Base-by-base conservation (phyloP, 2,888 invertebrate genomes). In the Camponotus fellah region DNA sequence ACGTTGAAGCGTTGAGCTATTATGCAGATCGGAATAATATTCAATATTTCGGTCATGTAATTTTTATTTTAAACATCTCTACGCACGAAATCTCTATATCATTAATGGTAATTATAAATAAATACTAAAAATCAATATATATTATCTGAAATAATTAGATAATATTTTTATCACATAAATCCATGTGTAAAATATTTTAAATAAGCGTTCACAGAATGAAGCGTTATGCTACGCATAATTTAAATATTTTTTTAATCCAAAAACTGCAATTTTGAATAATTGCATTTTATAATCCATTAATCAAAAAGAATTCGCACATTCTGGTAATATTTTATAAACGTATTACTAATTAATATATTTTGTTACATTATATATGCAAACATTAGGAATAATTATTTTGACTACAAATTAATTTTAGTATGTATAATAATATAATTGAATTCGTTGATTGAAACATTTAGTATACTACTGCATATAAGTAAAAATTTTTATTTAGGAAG, bases 101-200 rank as follows among this genome's bases (percentile, higher is more conserved):
- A 56, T 77, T 40, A 66, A 77, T 53, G 8, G n/a, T 10, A 40
- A 12, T 26, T 26, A 53, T n/a, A 66, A 65, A 40, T 76, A 6
- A 12, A 14, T 6, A 37, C 17, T 12, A 34, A 37, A 21, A n/a
- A 32, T 32, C n/a, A 46, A 40, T 60, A 12, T 26, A 26, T 60
- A 12, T 26, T 46, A 17, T 32, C 6, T n/a, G n/a, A 17, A 46
- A n/a, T 4, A 17, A 21, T 53, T 17, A 3, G 14, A 21, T 8
- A 49, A 37, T 21, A 17, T 14, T 75, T 26, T 26, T 65, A 12
- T 37, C 5, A 26, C 6, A n/a, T 21, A 75, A 17, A 75, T 75
- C 12, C 17, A 5, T 40, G 5, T 58, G 5, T 26, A 49, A n/a
- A 53, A 49, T 68, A 68, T 68, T 68, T 68, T 32, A 32, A 46